Percentiles rank a stretch among this genome's conserved stretches.
phyloP scores from a whole-genome alignment of 2,113 vertebrate genomes.

The rat (Rattus norvegicus) region GRCr8 NC_086019.1:13176501-13177000 shows the following conservation, averaged over 20 bases:
- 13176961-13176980: background rate
- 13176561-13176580: background rate
- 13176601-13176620: background rate
- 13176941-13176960: background rate
- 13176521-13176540: too few species aligned
- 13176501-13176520: background rate
- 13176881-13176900: background rate
- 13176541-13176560: background rate
- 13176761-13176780: background rate
- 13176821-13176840: background rate
- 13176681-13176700: background rate
- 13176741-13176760: background rate
- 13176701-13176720: background rate
- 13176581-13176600: background rate
- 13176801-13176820: background rate
- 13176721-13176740: background rate
- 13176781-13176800: background rate
- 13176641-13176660: background rate
- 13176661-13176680: background rate
- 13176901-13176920: background rate
- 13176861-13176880: background rate
- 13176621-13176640: background rate
- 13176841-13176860: background rate
- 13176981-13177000: background rate
- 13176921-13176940: background rate